Base-by-base conservation (phyloP, 2,113 vertebrate species). In the Xiphophorus hellerii region DNA sequence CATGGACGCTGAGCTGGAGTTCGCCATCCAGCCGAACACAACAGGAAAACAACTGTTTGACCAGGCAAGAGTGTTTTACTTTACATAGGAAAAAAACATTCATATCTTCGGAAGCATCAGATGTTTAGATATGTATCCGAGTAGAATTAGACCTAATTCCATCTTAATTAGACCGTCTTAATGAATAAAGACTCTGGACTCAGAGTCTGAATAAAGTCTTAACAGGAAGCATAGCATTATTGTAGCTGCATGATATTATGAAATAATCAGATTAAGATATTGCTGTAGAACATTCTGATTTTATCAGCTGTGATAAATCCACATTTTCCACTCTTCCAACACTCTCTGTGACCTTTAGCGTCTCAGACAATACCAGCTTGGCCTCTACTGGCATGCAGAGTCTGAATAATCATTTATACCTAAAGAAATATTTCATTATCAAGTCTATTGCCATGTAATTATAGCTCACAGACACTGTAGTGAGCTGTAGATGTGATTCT, bases 1-100 rank as follows among this genome's bases (percentile, higher is more conserved):
- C 78, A 98, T 99, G 97, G 97, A 99, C 83, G 97, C 97, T 33
- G 97, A 99, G 94, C 93, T 99, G 95, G 97, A 99, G 92, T 99
- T 99, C 92, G 97, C 97, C 87, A 99, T 99, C 93, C 97, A 98
- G 95, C 97, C 97, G 79, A 98, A 96, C 89, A 98, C 97, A 33
- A 99, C 97, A 1, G 97, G 97, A 83, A 99, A 99, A 83, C 97
- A 99, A 82, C 96, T 99, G 35, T 99, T 98, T 73, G 97, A 99
- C 92, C 97, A 99, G 96, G 97, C 98, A 37, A 85, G 75, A 67
- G 0, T 2, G 8, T 67, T 20, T 48, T 20, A 20, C 1, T 60
- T 17, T 4, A 11, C 33, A 65, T 1, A 37, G 10, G n/a, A n/a
- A 48, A 42, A 20, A 48, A 15, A 25, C 51, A 54, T n/a, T 58